Percentiles rank a stretch among this genome's conserved stretches.
These are phyloP conservation scores for Cyphomyrmex costatus DNA, from an alignment of 1,140 invertebrate genomes.

Conservation along the genomic window DNA sequence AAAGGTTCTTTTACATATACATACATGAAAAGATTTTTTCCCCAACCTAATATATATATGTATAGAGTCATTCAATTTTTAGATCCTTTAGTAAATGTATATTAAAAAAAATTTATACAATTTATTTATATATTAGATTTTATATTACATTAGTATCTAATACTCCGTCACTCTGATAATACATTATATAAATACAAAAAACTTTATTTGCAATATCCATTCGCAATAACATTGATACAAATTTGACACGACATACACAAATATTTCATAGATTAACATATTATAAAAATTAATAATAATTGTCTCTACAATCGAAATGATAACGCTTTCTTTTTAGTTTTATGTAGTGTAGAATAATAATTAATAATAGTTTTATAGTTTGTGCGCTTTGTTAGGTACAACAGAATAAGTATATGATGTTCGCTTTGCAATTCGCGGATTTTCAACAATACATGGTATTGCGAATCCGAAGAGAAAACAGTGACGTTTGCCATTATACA, in stretches of 20 bases:
- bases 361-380: constrained; percentile 41
- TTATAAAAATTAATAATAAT: constrained; percentile 64
- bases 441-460: constrained; percentile 74
- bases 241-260: constrained; percentile 50
- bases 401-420: constrained; percentile 60
- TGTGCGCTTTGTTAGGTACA: constrained; percentile 61
- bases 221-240: constrained; percentile 75
- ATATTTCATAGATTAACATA: constrained; percentile 68
- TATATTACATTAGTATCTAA: no score
- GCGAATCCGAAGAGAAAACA: constrained; percentile 36
- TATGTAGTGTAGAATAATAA: constrained; percentile 36
- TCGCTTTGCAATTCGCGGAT: constrained; percentile 22
- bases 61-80: no score
- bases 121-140: no score
- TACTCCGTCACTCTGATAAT: background rate
- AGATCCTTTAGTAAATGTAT: no score
- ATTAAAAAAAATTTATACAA: constrained; percentile 1
- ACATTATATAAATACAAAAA: constrained; percentile 71
- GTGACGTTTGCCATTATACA: constrained; percentile 50
- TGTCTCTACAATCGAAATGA: constrained; percentile 31
- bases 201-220: constrained; percentile 73
- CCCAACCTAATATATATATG: no score
- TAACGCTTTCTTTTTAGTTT: constrained; percentile 19
- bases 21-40: no score
- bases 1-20: no score